Evolutionary conservation across 64 coral and sea anemone species (phyloP).

Genomic region (Platygyra sinensis): DNA sequence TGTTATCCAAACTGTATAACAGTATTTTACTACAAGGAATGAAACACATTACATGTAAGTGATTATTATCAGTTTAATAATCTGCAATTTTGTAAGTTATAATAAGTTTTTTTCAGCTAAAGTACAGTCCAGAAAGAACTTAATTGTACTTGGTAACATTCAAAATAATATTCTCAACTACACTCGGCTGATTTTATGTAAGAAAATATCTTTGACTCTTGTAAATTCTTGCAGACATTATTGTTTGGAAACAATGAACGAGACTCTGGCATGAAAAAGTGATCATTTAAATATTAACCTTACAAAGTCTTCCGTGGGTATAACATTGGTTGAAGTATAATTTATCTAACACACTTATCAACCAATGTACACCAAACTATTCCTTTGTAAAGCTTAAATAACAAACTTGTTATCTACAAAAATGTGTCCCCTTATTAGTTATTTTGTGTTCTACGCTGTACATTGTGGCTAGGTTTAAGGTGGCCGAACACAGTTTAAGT

Average conservation of each 20-base stretch:
- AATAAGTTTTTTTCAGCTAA: no score
- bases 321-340: not conserved
- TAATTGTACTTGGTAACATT: no score
- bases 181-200: no score
- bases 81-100: not conserved
- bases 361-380: not conserved
- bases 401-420: not conserved
- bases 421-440: not conserved
- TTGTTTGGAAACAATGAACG: no score
- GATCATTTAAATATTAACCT: not conserved
- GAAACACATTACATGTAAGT: not conserved
- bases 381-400: slow-evolving; percentile 5
- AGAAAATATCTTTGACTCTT: no score
- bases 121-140: no score
- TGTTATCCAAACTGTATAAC: no score
- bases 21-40: not conserved
- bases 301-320: not conserved
- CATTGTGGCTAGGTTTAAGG: not conserved
- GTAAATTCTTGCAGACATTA: no score
- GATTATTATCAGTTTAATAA: not conserved
- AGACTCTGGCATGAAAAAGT: no score
- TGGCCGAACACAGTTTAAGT: no score
- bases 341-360: not conserved
- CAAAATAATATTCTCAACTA: no score
- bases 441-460: not conserved